phyloP scores from a whole-genome alignment of 2,113 vertebrate genomes.

The Lophius piscatorius region DNA sequence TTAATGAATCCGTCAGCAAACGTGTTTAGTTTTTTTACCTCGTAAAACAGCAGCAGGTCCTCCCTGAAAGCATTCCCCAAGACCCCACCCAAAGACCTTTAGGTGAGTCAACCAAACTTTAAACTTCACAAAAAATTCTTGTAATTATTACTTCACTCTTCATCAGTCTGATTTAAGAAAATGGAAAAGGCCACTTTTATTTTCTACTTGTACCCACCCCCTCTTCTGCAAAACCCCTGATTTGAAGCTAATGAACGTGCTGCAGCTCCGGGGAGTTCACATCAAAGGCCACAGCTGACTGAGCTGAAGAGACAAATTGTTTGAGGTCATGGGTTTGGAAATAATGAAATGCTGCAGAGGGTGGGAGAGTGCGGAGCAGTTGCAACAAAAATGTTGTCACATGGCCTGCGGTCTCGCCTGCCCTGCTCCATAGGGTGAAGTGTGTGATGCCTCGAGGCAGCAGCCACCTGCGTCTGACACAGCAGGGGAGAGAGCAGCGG shows the following conservation, averaged over 20 bases:
- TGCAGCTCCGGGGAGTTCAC: slow-evolving; percentile 60
- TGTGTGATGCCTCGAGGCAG: slow-evolving; percentile 43
- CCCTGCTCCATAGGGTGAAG: slow-evolving; percentile 46
- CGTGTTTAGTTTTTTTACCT: slow-evolving; percentile 65
- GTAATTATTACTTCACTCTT: background rate
- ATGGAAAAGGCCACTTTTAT: background rate
- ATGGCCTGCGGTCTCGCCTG: slow-evolving; percentile 43
- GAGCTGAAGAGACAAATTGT: slow-evolving; percentile 76
- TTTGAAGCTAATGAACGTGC: slow-evolving; percentile 71
- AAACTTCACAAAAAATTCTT: slow-evolving; percentile 32
- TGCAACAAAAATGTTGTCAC: slow-evolving; percentile 75
- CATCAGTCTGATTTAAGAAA: background rate
- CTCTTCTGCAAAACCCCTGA: slow-evolving; percentile 45
- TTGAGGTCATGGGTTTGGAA: slow-evolving; percentile 75
- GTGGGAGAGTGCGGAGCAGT: slow-evolving; percentile 64
- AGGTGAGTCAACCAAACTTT: slow-evolving; percentile 23
- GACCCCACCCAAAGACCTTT: slow-evolving; percentile 56
- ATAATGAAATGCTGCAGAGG: slow-evolving; percentile 74
- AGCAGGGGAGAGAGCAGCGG: background rate
- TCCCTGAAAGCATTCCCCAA: slow-evolving; percentile 43
- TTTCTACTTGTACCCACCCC: slow-evolving; percentile 2
- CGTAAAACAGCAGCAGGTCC: slow-evolving; percentile 60
- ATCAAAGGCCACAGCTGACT: slow-evolving; percentile 76
- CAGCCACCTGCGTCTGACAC: slow-evolving; percentile 38
- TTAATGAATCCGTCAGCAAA: slow-evolving; percentile 76